phyloP scores from a whole-genome alignment of 2,797 vertebrate species.

The Etheostoma nigrum region DNA sequence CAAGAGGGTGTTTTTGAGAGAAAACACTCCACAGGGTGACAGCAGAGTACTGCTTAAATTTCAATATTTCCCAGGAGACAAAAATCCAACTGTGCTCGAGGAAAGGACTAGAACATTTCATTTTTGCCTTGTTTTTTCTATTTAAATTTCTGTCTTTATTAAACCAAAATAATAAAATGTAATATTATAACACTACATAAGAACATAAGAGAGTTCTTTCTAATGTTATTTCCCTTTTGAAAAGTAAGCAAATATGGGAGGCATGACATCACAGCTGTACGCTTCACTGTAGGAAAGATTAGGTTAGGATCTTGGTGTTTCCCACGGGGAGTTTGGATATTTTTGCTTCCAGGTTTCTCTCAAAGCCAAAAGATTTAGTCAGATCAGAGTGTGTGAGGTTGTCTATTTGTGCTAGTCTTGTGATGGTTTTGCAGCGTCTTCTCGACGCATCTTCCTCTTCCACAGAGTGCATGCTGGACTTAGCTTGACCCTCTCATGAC shows the following conservation, averaged over 20 bases:
- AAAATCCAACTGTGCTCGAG: neutral
- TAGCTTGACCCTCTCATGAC: neutral
- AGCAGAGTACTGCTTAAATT: slow-evolving; percentile 31
- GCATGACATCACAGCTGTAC: neutral
- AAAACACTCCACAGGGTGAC: slow-evolving; percentile 33
- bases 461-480: neutral
- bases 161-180: neutral
- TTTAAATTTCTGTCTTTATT: slow-evolving; percentile 3
- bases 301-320: neutral
- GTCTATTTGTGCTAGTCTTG: neutral
- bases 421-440: slow-evolving; percentile 4
- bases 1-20: slow-evolving; percentile 30
- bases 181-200: neutral
- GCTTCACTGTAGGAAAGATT: neutral
- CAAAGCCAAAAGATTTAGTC: slow-evolving; percentile 3
- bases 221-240: neutral
- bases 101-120: slow-evolving; percentile 9
- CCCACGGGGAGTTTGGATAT: neutral
- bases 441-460: neutral
- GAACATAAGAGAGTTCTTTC: neutral
- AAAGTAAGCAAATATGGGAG: neutral
- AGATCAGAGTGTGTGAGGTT: neutral
- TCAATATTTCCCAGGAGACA: slow-evolving; percentile 24
- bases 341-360: slow-evolving; percentile 3
- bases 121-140: slow-evolving; percentile 23